phyloP scores from a whole-genome alignment of 2,888 invertebrate species.

The Aporophyla lueneburgensis region DNA sequence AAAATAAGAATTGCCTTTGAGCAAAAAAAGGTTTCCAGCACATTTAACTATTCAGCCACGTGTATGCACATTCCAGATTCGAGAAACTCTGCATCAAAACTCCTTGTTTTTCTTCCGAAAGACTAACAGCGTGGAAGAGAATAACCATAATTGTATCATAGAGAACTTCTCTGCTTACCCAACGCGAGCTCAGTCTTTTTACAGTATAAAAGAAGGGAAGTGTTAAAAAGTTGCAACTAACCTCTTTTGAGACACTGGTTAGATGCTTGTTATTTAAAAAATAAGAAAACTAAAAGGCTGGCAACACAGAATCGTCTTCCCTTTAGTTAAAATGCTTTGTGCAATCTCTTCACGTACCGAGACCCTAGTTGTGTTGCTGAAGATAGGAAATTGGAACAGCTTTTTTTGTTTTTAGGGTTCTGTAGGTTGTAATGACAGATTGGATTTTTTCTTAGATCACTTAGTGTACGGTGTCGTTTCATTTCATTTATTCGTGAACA shows the following conservation, averaged over 20 bases:
- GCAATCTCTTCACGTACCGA: slow-evolving; percentile 53
- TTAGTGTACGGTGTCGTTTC: not conserved
- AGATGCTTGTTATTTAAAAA: slow-evolving; percentile 51
- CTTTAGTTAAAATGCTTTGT: slow-evolving; percentile 56
- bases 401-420: slow-evolving; percentile 30
- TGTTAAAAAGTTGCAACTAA: slow-evolving; percentile 36
- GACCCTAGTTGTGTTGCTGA: slow-evolving; percentile 35
- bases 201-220: slow-evolving; percentile 3
- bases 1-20: not conserved
- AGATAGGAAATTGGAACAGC: slow-evolving; percentile 52
- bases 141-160: slow-evolving; percentile 41
- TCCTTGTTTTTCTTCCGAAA: slow-evolving; percentile 12
- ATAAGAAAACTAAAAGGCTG: slow-evolving; percentile 33
- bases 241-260: slow-evolving; percentile 44
- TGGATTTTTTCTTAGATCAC: not conserved
- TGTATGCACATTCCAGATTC: not conserved
- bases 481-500: not conserved
- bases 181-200: slow-evolving; percentile 30
- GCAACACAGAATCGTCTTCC: slow-evolving; percentile 37
- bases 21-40: not conserved
- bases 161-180: slow-evolving; percentile 22
- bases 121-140: slow-evolving; percentile 14
- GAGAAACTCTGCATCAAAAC: slow-evolving; percentile 16
- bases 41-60: not conserved
- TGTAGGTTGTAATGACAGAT: not conserved